Evolutionary conservation across 2,113 vertebrate genomes (phyloP).

Genomic region (Anser brachyrhynchus): DNA sequence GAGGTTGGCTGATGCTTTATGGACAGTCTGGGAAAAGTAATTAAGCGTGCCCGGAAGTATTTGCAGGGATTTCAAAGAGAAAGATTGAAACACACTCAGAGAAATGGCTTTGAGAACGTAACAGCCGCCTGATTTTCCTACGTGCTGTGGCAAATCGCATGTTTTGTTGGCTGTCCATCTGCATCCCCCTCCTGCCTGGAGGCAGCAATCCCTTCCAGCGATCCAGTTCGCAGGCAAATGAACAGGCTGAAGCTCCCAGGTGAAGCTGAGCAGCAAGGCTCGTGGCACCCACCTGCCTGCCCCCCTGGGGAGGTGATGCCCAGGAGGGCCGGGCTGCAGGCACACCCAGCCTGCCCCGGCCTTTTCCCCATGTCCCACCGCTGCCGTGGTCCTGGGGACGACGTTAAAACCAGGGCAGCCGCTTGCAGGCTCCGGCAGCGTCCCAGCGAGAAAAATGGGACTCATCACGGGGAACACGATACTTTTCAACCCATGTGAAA

Average conservation of each 20-base stretch:
- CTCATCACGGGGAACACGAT: background rate
- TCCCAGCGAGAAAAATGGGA: background rate
- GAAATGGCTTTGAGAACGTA: background rate
- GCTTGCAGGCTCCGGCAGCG: background rate
- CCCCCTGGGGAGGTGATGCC: background rate
- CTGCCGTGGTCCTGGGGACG: background rate
- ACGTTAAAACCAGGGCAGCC: rapidly evolving
- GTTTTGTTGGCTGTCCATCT: background rate
- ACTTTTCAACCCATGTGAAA: background rate
- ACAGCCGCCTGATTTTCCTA: background rate
- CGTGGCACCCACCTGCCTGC: background rate
- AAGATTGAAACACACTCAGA: background rate
- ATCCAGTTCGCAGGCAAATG: background rate
- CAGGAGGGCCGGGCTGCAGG: background rate
- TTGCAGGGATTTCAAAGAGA: background rate
- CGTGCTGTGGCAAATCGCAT: background rate
- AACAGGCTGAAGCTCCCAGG: background rate
- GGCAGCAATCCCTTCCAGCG: background rate
- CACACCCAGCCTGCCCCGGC: rapidly evolving
- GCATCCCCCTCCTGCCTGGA: background rate
- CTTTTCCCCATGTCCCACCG: rapidly evolving
- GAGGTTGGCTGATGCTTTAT: background rate
- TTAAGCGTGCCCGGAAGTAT: background rate
- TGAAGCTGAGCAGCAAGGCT: background rate
- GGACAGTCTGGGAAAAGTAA: background rate